Base-by-base conservation (phyloP, 2,113 vertebrate species). In the Stomatorhinus ivindoensis region DNA sequence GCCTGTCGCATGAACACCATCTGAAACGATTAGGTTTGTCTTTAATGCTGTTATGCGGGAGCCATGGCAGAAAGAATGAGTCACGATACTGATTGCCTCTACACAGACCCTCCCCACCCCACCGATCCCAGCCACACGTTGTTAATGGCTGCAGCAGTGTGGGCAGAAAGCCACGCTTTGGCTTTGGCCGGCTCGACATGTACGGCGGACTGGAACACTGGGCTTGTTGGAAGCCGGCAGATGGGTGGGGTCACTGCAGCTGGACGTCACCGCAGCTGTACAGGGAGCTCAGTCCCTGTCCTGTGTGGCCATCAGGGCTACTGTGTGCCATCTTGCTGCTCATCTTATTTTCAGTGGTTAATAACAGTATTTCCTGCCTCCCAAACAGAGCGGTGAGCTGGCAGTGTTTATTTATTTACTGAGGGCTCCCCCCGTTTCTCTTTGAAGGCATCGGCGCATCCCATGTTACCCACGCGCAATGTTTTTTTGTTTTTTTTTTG, bases 31-130 rank as follows among this genome's bases (percentile, higher is more conserved):
- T 95, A 92, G 92, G 94, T 95, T 95, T 95, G 93, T 90, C 53
- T 92, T 91, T 93, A 94, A 95, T 93, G 93, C 93, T 94, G 92
- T 94, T 94, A 94, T 94, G 95, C 94, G 93, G 94, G 92, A 92
- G 92, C 93, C 92, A 89, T 93, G 73, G 90, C 93, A 94, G 94
- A 94, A 93, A 93, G 93, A 94, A 94, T 95, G 95, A 96, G 92
- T 96, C 95, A 96, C 91, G 86, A 87, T 94, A 96, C 95, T 94
- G 95, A 95, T 95, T 90, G 90, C 92, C 86, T 7, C 89, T 89
- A 21, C 4, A 80, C 35, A 69, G n/a, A 53, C 83, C 89, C 86
- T 87, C 89, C 58, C 69, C 76, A 73, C 80, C 86, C 87, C 50
- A 27, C 51, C 87, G 39, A 39, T 31, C 88, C 55, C 58, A 21